phyloP scores from a whole-genome alignment of 2,113 vertebrate species.

The Myrmecobius fasciatus region DNA sequence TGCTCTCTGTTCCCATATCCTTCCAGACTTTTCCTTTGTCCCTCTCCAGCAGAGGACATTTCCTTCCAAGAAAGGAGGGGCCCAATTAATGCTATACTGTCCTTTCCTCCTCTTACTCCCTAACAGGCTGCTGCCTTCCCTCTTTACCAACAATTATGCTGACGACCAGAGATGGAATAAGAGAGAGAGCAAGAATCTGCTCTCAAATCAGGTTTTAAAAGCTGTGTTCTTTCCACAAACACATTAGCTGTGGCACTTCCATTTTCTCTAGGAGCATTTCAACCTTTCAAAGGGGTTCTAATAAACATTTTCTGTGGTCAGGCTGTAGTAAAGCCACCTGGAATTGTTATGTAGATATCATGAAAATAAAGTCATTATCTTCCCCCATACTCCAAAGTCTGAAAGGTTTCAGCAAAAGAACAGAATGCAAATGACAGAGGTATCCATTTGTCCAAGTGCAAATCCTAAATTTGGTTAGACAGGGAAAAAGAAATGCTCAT shows the following conservation, averaged over 20 bases:
- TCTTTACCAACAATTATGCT: not conserved
- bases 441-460: not conserved
- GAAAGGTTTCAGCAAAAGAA: slow-evolving; percentile 35
- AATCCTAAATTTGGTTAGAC: not conserved
- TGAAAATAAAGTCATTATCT: slow-evolving; percentile 72
- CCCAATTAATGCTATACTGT: not conserved
- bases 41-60: not conserved
- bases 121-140: not conserved
- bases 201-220: slow-evolving; percentile 42
- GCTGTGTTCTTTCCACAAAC: slow-evolving; percentile 13
- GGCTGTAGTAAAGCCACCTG: slow-evolving; percentile 68
- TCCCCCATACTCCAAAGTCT: slow-evolving; percentile 46
- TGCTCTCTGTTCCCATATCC: not conserved
- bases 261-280: slow-evolving; percentile 47
- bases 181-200: not conserved
- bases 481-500: slow-evolving; percentile 45
- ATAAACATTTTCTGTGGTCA: slow-evolving; percentile 56
- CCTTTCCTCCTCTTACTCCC: not conserved
- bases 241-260: slow-evolving; percentile 46
- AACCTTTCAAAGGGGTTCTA: slow-evolving; percentile 55
- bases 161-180: not conserved
- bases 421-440: slow-evolving; percentile 8
- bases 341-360: slow-evolving; percentile 70
- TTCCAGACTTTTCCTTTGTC: not conserved
- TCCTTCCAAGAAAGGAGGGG: not conserved